A percentile compares a stretch with the other conserved stretches of the same genome.
Evolutionary conservation across 2,113 vertebrate genomes (phyloP).

Genomic region (Mystacornis crossleyi): DNA sequence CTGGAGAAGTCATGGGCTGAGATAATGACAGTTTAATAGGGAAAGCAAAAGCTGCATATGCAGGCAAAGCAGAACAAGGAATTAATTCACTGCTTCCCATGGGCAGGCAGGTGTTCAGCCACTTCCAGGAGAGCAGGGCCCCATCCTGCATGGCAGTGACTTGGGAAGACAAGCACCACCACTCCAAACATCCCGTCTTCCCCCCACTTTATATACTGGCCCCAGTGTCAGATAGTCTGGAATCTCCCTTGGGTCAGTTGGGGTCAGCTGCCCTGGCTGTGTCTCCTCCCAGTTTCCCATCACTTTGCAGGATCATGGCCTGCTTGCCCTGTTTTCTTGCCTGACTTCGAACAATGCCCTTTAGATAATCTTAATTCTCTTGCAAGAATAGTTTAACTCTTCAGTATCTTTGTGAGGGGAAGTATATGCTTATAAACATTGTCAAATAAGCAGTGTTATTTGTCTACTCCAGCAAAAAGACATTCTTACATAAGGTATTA

Average conservation of each 20-base stretch:
- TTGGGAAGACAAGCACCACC: neutral
- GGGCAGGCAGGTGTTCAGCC: neutral
- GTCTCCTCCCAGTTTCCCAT: neutral
- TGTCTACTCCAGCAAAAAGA: neutral
- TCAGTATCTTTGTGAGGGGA: neutral
- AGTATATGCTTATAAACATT: neutral
- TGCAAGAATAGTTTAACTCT: neutral
- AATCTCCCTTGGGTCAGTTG: neutral
- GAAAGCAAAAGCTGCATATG: neutral
- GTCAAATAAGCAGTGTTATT: neutral
- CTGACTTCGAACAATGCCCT: neutral
- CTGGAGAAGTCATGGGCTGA: neutral
- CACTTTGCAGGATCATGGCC: accelerated
- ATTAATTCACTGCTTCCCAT: neutral
- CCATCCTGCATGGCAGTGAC: neutral
- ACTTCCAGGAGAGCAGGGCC: neutral
- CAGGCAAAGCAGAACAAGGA: neutral
- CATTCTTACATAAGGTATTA: neutral
- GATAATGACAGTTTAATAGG: neutral
- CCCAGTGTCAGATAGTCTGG: neutral
- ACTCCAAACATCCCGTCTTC: neutral
- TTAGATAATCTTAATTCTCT: neutral
- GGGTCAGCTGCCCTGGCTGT: neutral
- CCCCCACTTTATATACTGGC: neutral
- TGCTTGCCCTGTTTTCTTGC: neutral